phyloP scores from a whole-genome alignment of 2,797 vertebrate genomes.

The Gymnodraco acuticeps region DNA sequence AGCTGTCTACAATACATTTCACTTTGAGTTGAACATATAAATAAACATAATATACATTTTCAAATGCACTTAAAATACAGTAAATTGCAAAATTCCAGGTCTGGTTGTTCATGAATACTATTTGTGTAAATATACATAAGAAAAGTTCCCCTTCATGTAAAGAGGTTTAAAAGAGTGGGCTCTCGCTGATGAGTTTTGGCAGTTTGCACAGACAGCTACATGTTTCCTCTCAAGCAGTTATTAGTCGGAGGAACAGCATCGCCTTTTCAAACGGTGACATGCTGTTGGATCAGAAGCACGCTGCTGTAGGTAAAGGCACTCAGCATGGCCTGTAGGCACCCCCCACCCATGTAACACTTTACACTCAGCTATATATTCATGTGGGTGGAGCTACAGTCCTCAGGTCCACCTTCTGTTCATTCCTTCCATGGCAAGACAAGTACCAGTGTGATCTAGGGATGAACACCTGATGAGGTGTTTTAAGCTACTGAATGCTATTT shows the following conservation, averaged over 20 bases:
- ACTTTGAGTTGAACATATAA: conserved; percentile 40
- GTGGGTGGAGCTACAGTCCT: neutral
- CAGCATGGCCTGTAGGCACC: conserved; percentile 41
- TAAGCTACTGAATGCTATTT: conserved; percentile 24
- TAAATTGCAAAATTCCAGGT: conserved; percentile 31
- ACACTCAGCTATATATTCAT: neutral
- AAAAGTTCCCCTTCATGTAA: conserved; percentile 38
- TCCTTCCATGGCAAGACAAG: neutral
- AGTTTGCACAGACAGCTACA: conserved; percentile 58
- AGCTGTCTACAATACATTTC: conserved; percentile 19
- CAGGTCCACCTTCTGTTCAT: neutral
- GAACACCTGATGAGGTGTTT: conserved; percentile 4
- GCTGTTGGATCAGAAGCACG: conserved; percentile 40
- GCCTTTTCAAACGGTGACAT: conserved; percentile 1
- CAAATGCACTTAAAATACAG: conserved; percentile 60
- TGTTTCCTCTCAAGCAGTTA: conserved; percentile 30
- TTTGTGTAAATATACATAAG: conserved; percentile 21
- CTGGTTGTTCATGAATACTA: conserved; percentile 4
- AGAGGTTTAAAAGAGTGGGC: conserved; percentile 24
- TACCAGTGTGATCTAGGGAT: neutral
- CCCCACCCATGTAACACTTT: conserved; percentile 3
- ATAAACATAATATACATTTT: conserved; percentile 48
- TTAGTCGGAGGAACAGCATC: conserved; percentile 20
- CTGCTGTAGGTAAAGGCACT: conserved; percentile 74
- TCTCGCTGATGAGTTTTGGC: conserved; percentile 58